A percentile compares a stretch with the other conserved stretches of the same genome.
Conservation (phyloP, 2,113 vertebrate genomes). For the Rhea pennata region DNA sequence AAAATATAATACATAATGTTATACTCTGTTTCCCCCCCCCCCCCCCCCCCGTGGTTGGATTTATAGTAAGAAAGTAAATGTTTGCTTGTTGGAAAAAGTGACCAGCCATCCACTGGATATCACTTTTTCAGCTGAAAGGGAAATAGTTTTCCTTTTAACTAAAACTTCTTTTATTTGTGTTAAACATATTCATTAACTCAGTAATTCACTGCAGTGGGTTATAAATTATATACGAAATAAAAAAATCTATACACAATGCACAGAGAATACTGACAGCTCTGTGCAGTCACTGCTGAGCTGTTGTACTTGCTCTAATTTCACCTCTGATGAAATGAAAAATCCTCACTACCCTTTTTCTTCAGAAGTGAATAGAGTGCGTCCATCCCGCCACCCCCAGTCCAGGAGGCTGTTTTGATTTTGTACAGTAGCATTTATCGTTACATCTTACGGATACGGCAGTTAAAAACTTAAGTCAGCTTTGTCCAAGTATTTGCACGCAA, state of each 20-base stretch:
- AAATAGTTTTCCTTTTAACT: constrained; percentile 43
- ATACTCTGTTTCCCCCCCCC: neutral
- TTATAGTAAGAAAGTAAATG: neutral
- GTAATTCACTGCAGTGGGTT: neutral
- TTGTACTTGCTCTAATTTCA: neutral
- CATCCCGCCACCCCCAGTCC: neutral
- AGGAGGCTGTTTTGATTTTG: neutral
- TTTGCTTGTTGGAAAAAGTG: neutral
- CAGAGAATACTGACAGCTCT: constrained; percentile 11
- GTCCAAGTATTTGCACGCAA: neutral
- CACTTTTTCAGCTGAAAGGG: constrained; percentile 12
- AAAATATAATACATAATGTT: neutral
- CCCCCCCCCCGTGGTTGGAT: neutral
- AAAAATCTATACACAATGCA: neutral
- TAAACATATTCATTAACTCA: constrained; percentile 23
- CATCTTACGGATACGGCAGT: neutral
- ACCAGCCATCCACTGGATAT: neutral
- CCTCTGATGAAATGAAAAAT: neutral
- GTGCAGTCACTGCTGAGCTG: neutral
- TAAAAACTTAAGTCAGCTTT: neutral
- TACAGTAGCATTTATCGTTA: neutral
- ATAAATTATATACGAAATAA: constrained; percentile 59
- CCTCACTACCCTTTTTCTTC: neutral
- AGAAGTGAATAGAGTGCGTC: neutral
- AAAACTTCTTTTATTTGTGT: constrained; percentile 26